A percentile compares a stretch with the other conserved stretches of the same genome.
Evolutionary conservation across 92 coral and sea anemone genomes (phyloP).

Genomic region (Zoanthus gigantus): DNA sequence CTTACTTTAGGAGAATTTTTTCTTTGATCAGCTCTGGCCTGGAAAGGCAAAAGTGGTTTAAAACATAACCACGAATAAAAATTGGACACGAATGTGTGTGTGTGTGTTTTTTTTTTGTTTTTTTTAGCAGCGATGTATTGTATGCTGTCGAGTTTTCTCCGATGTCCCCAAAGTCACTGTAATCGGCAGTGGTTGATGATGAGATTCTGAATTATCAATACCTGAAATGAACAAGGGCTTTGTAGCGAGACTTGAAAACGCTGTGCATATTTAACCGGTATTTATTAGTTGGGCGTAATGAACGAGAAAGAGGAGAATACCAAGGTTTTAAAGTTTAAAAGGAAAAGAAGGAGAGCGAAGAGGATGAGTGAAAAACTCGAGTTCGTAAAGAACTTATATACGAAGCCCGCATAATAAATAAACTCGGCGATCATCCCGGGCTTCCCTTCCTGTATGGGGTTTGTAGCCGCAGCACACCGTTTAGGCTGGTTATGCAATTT

Average conservation of each 20-base stretch:
- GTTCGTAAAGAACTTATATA: conserved; percentile 25
- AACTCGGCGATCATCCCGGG: conserved; percentile 62
- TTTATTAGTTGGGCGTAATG: not conserved
- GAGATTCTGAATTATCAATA: not conserved
- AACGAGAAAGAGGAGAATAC: not conserved
- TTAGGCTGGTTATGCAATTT: conserved; percentile 36
- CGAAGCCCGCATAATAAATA: conserved; percentile 41
- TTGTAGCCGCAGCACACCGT: conserved; percentile 2
- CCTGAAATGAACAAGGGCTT: not conserved
- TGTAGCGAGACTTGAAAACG: not conserved
- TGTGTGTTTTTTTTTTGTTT: not conserved
- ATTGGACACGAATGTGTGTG: not conserved
- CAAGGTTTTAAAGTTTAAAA: not conserved
- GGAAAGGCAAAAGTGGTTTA: not conserved
- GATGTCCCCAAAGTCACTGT: not conserved
- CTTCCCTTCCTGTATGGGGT: conserved; percentile 59
- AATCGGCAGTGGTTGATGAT: not conserved
- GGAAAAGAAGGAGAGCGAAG: conserved; percentile 27
- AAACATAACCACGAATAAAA: not conserved
- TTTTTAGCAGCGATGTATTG: not conserved
- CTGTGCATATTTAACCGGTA: not conserved
- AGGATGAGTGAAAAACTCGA: conserved; percentile 31
- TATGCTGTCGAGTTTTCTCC: not conserved
- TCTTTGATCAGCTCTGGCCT: not conserved
- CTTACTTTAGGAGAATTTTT: not conserved